Conservation (phyloP, 2,797 vertebrate species). For the Alfaro cultratus region DNA sequence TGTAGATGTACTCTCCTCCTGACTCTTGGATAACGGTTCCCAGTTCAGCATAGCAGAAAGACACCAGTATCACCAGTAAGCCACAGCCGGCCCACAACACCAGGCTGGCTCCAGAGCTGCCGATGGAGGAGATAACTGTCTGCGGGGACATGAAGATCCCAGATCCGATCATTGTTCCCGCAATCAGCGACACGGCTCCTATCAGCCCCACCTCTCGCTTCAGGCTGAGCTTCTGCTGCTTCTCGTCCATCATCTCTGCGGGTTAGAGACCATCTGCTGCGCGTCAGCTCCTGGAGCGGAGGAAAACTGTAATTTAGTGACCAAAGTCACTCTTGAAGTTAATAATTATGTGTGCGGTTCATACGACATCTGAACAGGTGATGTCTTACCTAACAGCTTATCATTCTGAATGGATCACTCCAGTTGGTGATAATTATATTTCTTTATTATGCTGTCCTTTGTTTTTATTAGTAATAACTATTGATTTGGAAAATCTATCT, state of each 20-base stretch:
- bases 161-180: slow-evolving; percentile 88
- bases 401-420: background rate
- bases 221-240: slow-evolving; percentile 72
- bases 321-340: slow-evolving; percentile 62
- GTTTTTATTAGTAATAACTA: background rate
- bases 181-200: slow-evolving; percentile 85
- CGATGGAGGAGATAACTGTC: slow-evolving; percentile 81
- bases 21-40: slow-evolving; percentile 88
- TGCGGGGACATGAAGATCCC: slow-evolving; percentile 93
- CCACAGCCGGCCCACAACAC: slow-evolving; percentile 87
- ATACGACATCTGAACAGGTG: background rate
- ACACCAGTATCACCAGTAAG: slow-evolving; percentile 78
- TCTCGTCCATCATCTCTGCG: slow-evolving; percentile 32
- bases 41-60: slow-evolving; percentile 88
- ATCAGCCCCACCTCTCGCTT: slow-evolving; percentile 85
- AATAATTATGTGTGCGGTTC: slow-evolving; percentile 67
- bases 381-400: background rate
- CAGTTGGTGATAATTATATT: background rate
- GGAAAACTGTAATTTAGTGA: slow-evolving; percentile 12
- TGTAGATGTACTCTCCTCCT: slow-evolving; percentile 90
- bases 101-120: slow-evolving; percentile 87
- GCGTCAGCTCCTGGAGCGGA: background rate
- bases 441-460: background rate
- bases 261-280: background rate
- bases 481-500: background rate